A percentile compares a stretch with the other conserved stretches of the same genome.
These are phyloP conservation scores for Oncopeltus fasciatus DNA, from an alignment of 1,140 invertebrate species.

Conservation along the genomic window DNA sequence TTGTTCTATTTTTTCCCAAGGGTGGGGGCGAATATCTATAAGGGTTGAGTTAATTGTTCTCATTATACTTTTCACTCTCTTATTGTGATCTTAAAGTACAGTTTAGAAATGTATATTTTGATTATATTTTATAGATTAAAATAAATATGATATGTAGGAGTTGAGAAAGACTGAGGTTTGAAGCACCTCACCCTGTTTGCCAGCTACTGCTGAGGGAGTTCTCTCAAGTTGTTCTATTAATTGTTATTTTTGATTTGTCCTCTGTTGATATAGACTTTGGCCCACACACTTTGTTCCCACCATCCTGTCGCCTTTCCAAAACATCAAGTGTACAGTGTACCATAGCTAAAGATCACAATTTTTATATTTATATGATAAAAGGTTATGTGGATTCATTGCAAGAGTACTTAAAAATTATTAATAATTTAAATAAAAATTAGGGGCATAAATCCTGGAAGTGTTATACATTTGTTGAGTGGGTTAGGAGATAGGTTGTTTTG, in stretches of 20 bases:
- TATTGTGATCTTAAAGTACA: neutral
- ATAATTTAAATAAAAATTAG: too few species aligned
- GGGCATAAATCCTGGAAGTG: too few species aligned
- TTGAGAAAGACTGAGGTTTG: neutral
- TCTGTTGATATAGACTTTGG: neutral
- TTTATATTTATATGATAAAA: constrained; percentile 18
- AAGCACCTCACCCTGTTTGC: neutral
- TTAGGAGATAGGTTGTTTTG: constrained; percentile 9
- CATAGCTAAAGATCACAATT: constrained; percentile 17
- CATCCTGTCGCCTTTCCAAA: neutral
- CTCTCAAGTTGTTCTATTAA: too few species aligned
- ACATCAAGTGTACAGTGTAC: constrained; percentile 18
- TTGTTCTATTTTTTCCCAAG: neutral
- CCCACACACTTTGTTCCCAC: constrained; percentile 1
- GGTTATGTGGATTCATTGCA: constrained; percentile 2
- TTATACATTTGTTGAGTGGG: constrained; percentile 8
- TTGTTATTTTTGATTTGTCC: neutral
- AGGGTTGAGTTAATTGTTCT: neutral
- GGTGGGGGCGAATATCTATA: constrained; percentile 2
- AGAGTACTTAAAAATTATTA: neutral
- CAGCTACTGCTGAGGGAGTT: neutral
- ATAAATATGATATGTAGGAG: neutral
- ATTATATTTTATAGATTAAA: neutral
- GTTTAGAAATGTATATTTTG: neutral
- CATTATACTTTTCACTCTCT: neutral